Base-by-base conservation (phyloP, 2,113 vertebrate genomes). In the Geococcyx californianus region DNA sequence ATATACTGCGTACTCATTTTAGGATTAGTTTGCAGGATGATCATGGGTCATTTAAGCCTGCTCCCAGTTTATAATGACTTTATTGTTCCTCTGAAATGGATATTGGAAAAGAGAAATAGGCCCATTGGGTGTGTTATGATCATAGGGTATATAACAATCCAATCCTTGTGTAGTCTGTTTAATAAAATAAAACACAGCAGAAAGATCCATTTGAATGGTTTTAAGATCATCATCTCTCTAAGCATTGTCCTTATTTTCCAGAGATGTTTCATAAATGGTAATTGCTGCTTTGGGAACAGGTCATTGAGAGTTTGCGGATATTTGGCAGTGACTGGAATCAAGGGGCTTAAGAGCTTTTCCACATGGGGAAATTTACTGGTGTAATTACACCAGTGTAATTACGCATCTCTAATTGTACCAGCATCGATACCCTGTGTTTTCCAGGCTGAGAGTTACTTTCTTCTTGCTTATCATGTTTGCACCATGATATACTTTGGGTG, bases 391-490 rank as follows among this genome's bases (percentile, higher is more conserved):
- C 69, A 26, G 20, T 24, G 29, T 64, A 70, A 49, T 68, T 47
- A 9, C n/a, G 55, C 40, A 28, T 10, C 49, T 87, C 15, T 58
- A 24, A 38, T 21, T 76, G 63, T 14, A 63, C n/a, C 58, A 25
- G 20, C 34, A 54, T 9, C 38, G 90, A 55, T 5, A 21, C 29
- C 18, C 19, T 28, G 1, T 6, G 29, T 33, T 76, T 73, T 58
- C 12, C 51, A 80, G 38, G 23, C 42, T 10, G 33, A 70, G 24
- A 6, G 10, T 16, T 79, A 13, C 33, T 73, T 81, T n/a, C 8
- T 16, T 58, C 24, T 34, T n/a, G 13, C 55, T 88, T 52, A 11
- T 40, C 0, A 0, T 67, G 54, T 10, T 80, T 51, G 26, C 9
- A 9, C 33, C 4, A 0, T 40, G 55, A 19, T 19, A 1, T 2